phyloP scores from a whole-genome alignment of 1,140 invertebrate species.

The Drosophila busckii region DNA sequence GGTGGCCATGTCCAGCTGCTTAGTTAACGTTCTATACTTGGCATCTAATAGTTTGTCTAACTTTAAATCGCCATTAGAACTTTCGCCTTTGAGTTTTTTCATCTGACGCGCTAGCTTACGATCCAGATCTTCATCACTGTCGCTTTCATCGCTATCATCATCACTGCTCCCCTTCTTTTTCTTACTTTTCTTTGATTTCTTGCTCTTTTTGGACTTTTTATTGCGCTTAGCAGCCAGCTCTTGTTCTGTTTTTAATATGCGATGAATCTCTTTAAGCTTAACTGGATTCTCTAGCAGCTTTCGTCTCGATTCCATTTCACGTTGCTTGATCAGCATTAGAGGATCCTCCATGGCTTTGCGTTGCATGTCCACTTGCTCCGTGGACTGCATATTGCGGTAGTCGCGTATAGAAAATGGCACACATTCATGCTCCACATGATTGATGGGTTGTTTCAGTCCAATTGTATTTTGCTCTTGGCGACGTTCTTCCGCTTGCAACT shows the following conservation, averaged over 20 bases:
- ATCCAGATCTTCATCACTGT: conserved; percentile 80
- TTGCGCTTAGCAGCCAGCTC: conserved; percentile 80
- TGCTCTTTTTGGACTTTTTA: conserved; percentile 81
- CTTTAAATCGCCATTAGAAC: conserved; percentile 36
- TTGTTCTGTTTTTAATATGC: conserved; percentile 84
- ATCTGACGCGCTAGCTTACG: conserved; percentile 79
- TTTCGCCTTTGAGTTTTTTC: conserved; percentile 78
- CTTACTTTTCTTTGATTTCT: conserved; percentile 74
- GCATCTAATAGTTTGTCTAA: conserved; percentile 59
- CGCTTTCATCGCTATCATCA: conserved; percentile 59
- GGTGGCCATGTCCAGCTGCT: conserved; percentile 70
- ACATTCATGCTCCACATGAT: conserved; percentile 87
- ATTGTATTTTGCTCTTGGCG: conserved; percentile 77
- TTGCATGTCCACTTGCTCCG: conserved; percentile 87
- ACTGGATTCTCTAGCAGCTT: conserved; percentile 94
- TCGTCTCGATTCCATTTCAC: conserved; percentile 89
- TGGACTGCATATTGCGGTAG: conserved; percentile 62
- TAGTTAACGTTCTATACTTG: conserved; percentile 68
- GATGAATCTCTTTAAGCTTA: conserved; percentile 89
- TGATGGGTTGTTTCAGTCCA: conserved; percentile 80
- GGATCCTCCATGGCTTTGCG: conserved; percentile 95
- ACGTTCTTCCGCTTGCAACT: conserved; percentile 83
- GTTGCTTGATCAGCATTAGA: conserved; percentile 89
- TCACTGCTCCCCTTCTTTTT: conserved; percentile 18
- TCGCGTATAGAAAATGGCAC: conserved; percentile 86